phyloP scores from a whole-genome alignment of 2,113 vertebrate species.

The Chinchilla lanigera region DNA sequence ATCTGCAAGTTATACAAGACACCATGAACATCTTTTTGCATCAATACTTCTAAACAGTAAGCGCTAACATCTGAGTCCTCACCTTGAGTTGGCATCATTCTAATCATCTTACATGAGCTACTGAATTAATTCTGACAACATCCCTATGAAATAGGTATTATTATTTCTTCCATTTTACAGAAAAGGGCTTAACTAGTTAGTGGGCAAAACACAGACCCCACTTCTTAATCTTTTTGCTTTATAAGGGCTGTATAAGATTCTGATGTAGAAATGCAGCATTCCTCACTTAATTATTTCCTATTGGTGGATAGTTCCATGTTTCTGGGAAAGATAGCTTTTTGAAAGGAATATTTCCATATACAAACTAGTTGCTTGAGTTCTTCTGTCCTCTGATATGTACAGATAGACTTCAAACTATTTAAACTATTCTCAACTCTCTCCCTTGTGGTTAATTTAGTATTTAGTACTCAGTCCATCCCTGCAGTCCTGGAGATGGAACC shows the following conservation, averaged over 20 bases:
- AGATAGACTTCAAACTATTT: not conserved
- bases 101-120: conserved; percentile 9
- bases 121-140: not conserved
- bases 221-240: not conserved
- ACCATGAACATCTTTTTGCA: not conserved
- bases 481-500: not conserved
- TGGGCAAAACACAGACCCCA: not conserved
- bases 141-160: not conserved
- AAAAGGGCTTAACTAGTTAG: not conserved
- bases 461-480: not conserved
- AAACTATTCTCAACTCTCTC: not conserved
- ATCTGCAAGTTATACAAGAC: not conserved
- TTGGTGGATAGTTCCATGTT: not conserved
- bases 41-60: not conserved
- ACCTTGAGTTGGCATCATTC: not conserved
- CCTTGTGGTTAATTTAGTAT: not conserved
- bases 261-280: not conserved
- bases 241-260: not conserved
- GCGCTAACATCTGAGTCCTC: not conserved
- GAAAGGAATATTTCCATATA: not conserved
- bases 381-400: not conserved
- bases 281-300: not conserved
- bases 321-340: conserved; percentile 25
- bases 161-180: not conserved
- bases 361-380: not conserved